Conservation (phyloP, 2,113 vertebrate genomes). For the Pipra filicauda region DNA sequence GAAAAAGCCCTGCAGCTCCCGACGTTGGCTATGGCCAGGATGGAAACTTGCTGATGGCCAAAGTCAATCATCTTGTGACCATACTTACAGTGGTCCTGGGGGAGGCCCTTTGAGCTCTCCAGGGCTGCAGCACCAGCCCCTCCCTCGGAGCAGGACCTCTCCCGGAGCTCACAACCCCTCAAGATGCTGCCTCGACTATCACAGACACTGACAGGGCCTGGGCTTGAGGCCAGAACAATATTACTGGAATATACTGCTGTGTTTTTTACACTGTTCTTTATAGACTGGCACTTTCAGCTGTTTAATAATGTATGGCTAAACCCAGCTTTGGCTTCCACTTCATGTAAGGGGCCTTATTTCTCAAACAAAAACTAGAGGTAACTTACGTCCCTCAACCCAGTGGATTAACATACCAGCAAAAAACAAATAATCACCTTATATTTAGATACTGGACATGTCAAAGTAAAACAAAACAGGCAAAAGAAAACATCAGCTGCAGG, state of each 20-base stretch:
- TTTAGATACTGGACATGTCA: not conserved
- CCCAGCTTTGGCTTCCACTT: not conserved
- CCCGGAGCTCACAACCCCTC: no score
- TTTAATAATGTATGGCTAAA: not conserved
- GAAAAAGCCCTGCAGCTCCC: no score
- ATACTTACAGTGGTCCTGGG: no score
- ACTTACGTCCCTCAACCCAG: not conserved
- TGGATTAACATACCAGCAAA: not conserved
- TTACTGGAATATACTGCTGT: accelerated
- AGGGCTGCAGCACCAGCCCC: not conserved
- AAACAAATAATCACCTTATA: not conserved
- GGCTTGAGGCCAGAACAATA: not conserved
- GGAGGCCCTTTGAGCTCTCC: not conserved
- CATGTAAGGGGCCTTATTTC: not conserved
- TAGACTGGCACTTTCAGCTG: not conserved
- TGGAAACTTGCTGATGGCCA: not conserved
- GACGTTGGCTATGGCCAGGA: no score
- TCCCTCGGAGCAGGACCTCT: no score
- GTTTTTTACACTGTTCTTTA: not conserved
- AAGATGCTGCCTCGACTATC: no score
- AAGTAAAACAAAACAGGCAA: accelerated
- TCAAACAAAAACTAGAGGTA: not conserved
- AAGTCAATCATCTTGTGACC: not conserved
- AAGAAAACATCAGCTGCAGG: not conserved
- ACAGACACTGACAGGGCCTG: no score